Evolutionary conservation across 2,888 invertebrate species (phyloP), one percentile per base, ranked within the genome.

Genomic region (Trissonchulus latispiculum): DNA sequence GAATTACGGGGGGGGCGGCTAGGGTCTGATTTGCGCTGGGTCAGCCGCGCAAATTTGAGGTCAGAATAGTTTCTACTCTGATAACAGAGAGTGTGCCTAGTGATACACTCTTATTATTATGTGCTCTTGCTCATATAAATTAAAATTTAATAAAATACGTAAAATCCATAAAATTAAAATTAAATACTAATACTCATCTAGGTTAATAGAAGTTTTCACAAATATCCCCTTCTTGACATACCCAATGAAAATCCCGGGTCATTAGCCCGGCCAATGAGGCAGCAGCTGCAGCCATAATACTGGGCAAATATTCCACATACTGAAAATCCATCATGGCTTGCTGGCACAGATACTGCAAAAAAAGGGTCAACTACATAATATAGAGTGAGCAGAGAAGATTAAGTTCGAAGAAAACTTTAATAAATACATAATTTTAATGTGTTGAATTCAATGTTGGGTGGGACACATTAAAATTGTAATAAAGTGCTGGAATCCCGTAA

Each of bases 281-380:
- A 2, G 83, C 79, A 1, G 84, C 80, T 18, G 85, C 84, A 28
- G 85, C 84, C 33, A 84, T 80, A 23, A 80, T 75, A 73, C 84
- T 85, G 2, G 85, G 84, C 15, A 79, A 75, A 77, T 80, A 84
- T 33, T 77, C 77, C 69, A 85, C 78, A 78, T 79, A 85, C 1
- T 78, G 78, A 31, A 83, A 78, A 68, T 84, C 83, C 33, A 85
- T 74, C 69, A 85, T 75, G 0, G 84, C 81, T 75, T 84, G 75
- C 78, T 85, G 85, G 28, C 80, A 76, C 73, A 85, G 75, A 76
- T 84, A 85, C 81, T 84, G 80, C 33, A 81, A 79, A n/a, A n/a
- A n/a, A n/a, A n/a, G n/a, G n/a, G n/a, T n/a, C n/a, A n/a, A n/a
- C n/a, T n/a, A n/a, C n/a, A n/a, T n/a, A n/a, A n/a, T n/a, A n/a